Evolutionary conservation across 2,797 vertebrate genomes (phyloP).

Genomic region (Diplodus sargus): DNA sequence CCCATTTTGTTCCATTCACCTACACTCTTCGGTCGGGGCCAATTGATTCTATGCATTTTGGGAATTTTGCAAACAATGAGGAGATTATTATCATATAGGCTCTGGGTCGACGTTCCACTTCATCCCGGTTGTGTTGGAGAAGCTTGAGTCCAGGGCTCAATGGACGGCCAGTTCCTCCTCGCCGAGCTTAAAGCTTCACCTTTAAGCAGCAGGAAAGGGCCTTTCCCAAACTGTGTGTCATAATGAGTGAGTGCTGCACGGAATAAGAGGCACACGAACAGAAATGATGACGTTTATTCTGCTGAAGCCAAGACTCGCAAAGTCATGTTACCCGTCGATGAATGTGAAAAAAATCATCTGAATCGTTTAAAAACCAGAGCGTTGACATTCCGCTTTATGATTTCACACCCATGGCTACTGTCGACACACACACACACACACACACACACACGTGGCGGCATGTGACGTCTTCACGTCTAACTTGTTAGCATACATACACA

Average conservation of each 20-base stretch:
- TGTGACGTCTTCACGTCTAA: slow-evolving; percentile 47
- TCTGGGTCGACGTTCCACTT: neutral
- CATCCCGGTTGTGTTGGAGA: neutral
- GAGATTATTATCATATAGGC: no score
- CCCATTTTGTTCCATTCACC: no score
- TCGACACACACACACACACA: neutral
- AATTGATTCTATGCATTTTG: no score
- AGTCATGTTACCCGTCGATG: slow-evolving; percentile 35
- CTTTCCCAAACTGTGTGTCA: neutral
- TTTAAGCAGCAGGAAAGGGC: neutral
- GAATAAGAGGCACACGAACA: slow-evolving; percentile 8
- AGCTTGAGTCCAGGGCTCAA: neutral
- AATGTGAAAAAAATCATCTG: slow-evolving; percentile 37
- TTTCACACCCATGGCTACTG: slow-evolving; percentile 47
- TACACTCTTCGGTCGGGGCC: no score
- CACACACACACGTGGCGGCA: no score
- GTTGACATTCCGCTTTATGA: slow-evolving; percentile 46
- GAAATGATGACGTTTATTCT: slow-evolving; percentile 66
- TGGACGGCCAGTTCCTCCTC: neutral
- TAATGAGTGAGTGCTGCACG: no score
- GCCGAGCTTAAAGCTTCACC: neutral
- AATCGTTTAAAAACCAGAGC: slow-evolving; percentile 28
- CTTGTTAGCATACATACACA: slow-evolving; percentile 63
- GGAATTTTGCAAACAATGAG: no score
- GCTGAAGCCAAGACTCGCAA: slow-evolving; percentile 39